A percentile compares a stretch with the other conserved stretches of the same genome.
phyloP scores from a whole-genome alignment of 2,888 invertebrate genomes.

The Lasioglossum zephyrum region DNA sequence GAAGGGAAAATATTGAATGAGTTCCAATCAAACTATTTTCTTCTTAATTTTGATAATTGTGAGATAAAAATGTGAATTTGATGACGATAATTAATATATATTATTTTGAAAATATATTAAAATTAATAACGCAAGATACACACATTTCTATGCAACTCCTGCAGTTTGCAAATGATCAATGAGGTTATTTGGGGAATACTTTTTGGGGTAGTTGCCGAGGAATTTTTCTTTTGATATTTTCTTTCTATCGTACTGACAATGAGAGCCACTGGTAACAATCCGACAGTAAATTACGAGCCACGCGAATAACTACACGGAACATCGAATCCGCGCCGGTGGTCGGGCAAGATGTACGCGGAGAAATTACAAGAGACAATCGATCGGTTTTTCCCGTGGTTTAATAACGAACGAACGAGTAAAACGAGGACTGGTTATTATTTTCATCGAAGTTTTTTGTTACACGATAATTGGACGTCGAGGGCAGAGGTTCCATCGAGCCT shows the following conservation, averaged over 20 bases:
- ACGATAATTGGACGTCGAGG: background rate
- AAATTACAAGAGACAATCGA: slow-evolving; percentile 66
- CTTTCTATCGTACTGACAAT: background rate
- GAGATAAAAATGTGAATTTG: too few relatives aligned
- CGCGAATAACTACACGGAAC: slow-evolving; percentile 63
- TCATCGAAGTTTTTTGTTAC: background rate
- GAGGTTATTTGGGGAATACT: background rate
- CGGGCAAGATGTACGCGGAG: slow-evolving; percentile 53
- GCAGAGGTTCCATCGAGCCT: background rate
- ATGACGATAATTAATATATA: too few relatives aligned
- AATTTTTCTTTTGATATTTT: background rate
- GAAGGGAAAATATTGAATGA: too few relatives aligned
- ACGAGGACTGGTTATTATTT: background rate
- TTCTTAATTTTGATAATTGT: too few relatives aligned
- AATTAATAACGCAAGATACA: too few relatives aligned
- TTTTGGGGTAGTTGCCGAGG: background rate
- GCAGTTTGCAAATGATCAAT: too few relatives aligned
- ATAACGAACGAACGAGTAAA: slow-evolving; percentile 36
- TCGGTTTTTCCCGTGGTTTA: slow-evolving; percentile 49
- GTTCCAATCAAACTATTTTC: too few relatives aligned
- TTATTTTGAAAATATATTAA: too few relatives aligned
- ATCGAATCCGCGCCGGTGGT: slow-evolving; percentile 71
- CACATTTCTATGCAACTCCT: too few relatives aligned
- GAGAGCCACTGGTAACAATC: slow-evolving; percentile 68
- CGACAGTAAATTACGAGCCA: slow-evolving; percentile 74